Percentiles rank a stretch among this genome's conserved stretches.
Conservation (phyloP, 2,888 invertebrate genomes). For the Calameuta pallipes region DNA sequence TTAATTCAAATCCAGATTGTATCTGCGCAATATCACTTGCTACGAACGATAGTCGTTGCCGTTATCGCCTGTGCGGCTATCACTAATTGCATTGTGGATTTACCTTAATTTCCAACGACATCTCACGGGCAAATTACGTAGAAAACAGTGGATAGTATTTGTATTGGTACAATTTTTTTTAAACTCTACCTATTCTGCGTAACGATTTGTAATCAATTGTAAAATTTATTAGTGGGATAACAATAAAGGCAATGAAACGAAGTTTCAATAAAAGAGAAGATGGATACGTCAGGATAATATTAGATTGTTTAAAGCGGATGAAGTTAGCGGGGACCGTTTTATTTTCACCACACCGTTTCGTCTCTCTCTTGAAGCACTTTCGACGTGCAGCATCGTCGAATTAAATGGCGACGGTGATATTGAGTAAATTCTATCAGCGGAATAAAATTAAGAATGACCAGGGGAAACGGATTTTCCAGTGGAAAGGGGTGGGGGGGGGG, state of each 20-base stretch:
- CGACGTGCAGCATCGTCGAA: not conserved
- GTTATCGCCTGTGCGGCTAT: not conserved
- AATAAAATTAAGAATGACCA: conserved; percentile 42
- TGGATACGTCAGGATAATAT: not conserved
- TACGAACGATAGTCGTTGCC: not conserved
- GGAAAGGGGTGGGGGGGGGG: not conserved
- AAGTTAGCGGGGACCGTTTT: not conserved
- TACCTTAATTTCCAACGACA: not conserved
- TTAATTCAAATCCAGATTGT: not conserved
- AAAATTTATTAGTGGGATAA: not conserved
- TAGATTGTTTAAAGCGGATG: not conserved
- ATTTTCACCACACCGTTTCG: not conserved
- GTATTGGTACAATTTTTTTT: not conserved
- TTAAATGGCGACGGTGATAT: not conserved
- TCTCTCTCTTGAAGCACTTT: not conserved
- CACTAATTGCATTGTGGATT: not conserved
- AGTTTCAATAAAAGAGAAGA: not conserved
- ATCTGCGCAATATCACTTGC: not conserved
- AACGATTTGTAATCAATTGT: not conserved
- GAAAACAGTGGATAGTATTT: not conserved
- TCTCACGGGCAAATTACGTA: not conserved
- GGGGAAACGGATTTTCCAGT: not conserved
- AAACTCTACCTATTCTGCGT: not conserved
- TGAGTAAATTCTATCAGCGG: conserved; percentile 35
- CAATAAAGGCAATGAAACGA: not conserved